These are phyloP conservation scores for Intellagama lesueurii DNA, from an alignment of 2,797 vertebrate genomes.

Conservation along the genomic window DNA sequence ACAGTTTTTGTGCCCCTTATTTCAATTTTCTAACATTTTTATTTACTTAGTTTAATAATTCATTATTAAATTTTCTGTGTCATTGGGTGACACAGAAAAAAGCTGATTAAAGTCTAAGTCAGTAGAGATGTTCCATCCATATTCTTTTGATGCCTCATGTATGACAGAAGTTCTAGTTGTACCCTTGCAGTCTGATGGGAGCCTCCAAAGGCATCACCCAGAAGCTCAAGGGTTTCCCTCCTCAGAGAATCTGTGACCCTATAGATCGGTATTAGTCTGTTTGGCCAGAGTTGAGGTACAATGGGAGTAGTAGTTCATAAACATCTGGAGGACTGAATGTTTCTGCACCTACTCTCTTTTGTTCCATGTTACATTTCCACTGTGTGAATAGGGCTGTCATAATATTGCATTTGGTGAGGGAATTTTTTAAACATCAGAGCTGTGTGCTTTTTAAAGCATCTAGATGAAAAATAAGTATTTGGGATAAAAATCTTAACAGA, in stretches of 20 bases:
- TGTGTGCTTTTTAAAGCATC: background rate
- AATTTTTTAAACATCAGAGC: background rate
- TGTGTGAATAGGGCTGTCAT: background rate
- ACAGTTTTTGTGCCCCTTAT: background rate
- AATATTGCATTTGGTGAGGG: background rate
- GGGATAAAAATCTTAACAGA: background rate
- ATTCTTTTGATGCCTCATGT: background rate
- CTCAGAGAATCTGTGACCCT: background rate
- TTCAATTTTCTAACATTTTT: constrained; percentile 3
- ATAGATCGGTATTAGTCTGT: background rate
- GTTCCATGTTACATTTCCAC: background rate
- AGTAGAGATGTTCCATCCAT: too few relatives aligned
- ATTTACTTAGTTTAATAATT: background rate
- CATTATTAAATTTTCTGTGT: background rate
- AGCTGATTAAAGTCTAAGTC: background rate
- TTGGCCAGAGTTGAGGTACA: background rate
- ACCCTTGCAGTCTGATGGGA: background rate
- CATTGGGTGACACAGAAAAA: background rate
- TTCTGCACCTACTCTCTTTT: background rate
- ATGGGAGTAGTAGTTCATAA: background rate
- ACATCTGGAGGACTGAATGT: background rate
- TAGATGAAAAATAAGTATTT: background rate
- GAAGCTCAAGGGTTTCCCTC: background rate
- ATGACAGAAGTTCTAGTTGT: background rate
- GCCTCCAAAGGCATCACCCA: too few relatives aligned